These are phyloP conservation scores for Pitangus sulphuratus DNA, from an alignment of 2,797 vertebrate species.

Conservation along the genomic window DNA sequence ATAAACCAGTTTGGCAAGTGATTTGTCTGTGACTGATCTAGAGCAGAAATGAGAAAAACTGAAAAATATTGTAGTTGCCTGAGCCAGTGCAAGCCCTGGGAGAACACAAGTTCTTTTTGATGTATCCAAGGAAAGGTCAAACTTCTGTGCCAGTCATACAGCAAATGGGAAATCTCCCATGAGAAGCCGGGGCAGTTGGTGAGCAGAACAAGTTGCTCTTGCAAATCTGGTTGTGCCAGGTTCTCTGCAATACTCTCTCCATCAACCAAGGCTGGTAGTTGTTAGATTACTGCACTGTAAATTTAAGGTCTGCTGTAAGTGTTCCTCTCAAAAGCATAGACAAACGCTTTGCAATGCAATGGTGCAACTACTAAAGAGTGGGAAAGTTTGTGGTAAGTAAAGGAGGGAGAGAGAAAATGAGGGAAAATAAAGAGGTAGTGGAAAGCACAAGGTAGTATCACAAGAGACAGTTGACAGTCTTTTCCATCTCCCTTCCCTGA, in stretches of 20 bases:
- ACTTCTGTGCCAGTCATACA: not conserved
- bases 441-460: not conserved
- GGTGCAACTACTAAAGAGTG: not conserved
- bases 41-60: not conserved
- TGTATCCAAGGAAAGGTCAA: constrained; percentile 32
- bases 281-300: not conserved
- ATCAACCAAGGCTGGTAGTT: not conserved
- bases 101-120: not conserved
- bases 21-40: not conserved
- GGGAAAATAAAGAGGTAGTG: not conserved
- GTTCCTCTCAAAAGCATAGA: not conserved
- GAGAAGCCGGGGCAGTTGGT: not conserved
- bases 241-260: not conserved
- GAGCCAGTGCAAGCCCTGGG: fast-evolving
- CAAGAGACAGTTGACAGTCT: not conserved
- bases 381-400: not conserved
- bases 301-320: not conserved
- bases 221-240: not conserved
- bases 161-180: not conserved
- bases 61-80: not conserved
- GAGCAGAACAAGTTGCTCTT: not conserved
- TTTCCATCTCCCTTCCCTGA: not conserved
- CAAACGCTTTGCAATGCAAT: not conserved
- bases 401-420: not conserved
- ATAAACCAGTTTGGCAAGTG: not conserved